Evolutionary conservation across 1,140 invertebrate genomes (phyloP), one percentile per base, ranked within the genome.

Genomic region (Chrysoperla carnea): DNA sequence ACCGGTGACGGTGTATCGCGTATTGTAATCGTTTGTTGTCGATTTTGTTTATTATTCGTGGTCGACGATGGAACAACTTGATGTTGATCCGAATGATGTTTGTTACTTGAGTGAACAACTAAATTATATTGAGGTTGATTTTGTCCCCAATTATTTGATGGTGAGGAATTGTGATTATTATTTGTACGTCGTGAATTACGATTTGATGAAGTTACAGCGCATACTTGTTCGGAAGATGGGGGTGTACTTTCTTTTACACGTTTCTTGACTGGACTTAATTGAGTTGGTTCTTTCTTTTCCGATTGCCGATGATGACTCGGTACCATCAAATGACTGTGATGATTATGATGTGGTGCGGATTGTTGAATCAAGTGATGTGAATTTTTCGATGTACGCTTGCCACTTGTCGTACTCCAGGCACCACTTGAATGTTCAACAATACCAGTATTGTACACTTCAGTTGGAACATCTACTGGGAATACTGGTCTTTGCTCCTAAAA

Each of bases 231-330:
- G 33, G 57, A 76, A 31, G 57, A 76, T 1, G 89, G 89, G 28
- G 91, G 90, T 14, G 90, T 92, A 50, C 85, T 89, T 57, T 96
- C 93, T 58, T 96, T 96, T 6, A 95, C 91, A n/a, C 92, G 70
- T 61, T 97, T 97, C 66, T 97, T 97, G 3, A 96, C 90, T 1
- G 93, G 93, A 53, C 88, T 94, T 44, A 96, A 64, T 54, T 96
- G 91, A 37, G 85, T 84, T 27, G 80, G 74, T 52, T 93, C 88
- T 57, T 92, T 93, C 58, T 88, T 91, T 52, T 79, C 76, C 47
- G 68, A 61, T 55, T 68, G 63, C 55, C 67, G 55, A 46, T 57
- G 46, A 53, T 59, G 58, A 4, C 55, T 50, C 35, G 45, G 47
- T n/a, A 45, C 37, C 9, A 44, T 43, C 12, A 49, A 42, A 43